Evolutionary conservation across 2,888 invertebrate genomes (phyloP).

Genomic region (Malacosoma neustria): DNA sequence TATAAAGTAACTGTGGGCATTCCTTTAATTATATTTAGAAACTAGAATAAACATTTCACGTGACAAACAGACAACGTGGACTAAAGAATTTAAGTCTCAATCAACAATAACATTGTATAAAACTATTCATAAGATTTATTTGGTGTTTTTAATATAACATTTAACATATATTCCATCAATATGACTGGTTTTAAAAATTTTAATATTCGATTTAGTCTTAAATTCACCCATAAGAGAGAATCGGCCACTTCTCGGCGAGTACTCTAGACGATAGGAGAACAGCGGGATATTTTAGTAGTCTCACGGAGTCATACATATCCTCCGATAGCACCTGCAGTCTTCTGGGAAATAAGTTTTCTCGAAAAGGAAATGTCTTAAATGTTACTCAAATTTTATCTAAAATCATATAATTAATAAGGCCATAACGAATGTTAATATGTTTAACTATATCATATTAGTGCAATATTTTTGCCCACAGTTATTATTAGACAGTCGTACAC

Average conservation of each 20-base stretch:
- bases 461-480: conserved; percentile 43
- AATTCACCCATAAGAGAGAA: too few relatives aligned
- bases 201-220: too few relatives aligned
- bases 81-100: conserved; percentile 3
- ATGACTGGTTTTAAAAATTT: too few relatives aligned
- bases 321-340: too few relatives aligned
- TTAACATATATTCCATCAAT: too few relatives aligned
- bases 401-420: conserved; percentile 9
- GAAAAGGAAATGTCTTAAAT: too few relatives aligned
- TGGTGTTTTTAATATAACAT: conserved; percentile 55
- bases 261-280: too few relatives aligned
- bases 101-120: conserved; percentile 23
- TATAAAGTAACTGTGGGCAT: conserved; percentile 35
- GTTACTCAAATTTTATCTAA: too few relatives aligned
- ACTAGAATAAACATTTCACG: conserved; percentile 19
- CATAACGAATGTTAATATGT: conserved; percentile 1
- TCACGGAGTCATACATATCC: too few relatives aligned
- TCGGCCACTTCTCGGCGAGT: too few relatives aligned
- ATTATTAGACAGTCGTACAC: conserved; percentile 27
- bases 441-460: neutral
- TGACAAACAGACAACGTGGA: neutral
- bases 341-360: too few relatives aligned
- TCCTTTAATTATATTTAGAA: conserved; percentile 6
- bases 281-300: too few relatives aligned
- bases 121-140: conserved; percentile 59